A percentile compares a stretch with the other conserved stretches of the same genome.
These are phyloP conservation scores for Phlogophora meticulosa DNA, from an alignment of 2,888 invertebrate species.

Conservation along the genomic window DNA sequence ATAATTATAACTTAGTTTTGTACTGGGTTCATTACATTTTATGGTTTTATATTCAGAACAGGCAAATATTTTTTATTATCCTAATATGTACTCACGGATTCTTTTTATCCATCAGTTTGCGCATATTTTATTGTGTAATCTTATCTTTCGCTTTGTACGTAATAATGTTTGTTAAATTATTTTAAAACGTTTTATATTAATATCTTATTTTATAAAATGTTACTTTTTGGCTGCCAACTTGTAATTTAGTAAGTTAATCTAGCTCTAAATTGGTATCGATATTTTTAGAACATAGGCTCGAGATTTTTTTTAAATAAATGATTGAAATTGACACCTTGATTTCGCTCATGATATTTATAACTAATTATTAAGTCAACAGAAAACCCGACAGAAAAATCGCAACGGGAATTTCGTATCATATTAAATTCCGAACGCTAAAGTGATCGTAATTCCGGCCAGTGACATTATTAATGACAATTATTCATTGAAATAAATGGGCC, in stretches of 20 bases:
- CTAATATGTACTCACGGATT: neutral
- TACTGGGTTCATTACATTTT: slow-evolving; percentile 1
- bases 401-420: slow-evolving; percentile 2
- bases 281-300: no score
- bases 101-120: neutral
- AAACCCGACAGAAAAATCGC: neutral
- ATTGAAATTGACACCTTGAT: no score
- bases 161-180: neutral
- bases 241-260: no score
- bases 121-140: neutral
- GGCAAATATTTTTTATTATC: neutral
- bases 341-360: neutral
- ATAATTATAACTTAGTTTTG: slow-evolving; percentile 24
- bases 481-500: slow-evolving; percentile 33
- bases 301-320: no score
- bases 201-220: no score
- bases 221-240: no score
- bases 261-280: no score
- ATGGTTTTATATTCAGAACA: slow-evolving; percentile 6
- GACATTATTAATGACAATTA: slow-evolving; percentile 32
- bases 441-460: slow-evolving; percentile 9
- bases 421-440: slow-evolving; percentile 24
- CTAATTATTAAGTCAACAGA: neutral
- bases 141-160: slow-evolving; percentile 1
- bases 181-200: neutral